Evolutionary conservation across 1,140 invertebrate genomes (phyloP), one percentile per base, ranked within the genome.

Genomic region (Pogonomyrmex californicus): DNA sequence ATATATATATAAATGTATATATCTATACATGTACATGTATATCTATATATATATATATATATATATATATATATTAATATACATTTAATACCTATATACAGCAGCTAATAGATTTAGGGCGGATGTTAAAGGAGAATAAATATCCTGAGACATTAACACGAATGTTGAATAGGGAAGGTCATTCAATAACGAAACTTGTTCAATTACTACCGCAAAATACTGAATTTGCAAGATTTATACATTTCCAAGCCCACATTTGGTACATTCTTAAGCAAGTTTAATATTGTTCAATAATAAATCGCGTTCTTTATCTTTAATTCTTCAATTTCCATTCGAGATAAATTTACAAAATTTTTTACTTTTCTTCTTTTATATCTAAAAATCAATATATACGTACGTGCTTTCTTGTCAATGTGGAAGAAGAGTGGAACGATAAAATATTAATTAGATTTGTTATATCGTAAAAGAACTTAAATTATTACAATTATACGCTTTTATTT

Each of bases 31-130:
- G 14, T 17, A 12, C 2, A n/a, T n/a, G 41, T 4, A 65, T 41
- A 10, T 86, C 71, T 63, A 73, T 38, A 54, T 86, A 63, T 71
- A 68, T 14, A 90, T 92, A 92, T 1, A 14, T n/a, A n/a, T 9
- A 38, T n/a, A 41, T 10, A 65, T 41, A 17, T 86, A 78, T 51
- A 75, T 38, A 58, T 7, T 9, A 62, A 62, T 78, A 63, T 73
- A 83, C n/a, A 88, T 91, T 91, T 81, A 81, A 91, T 78, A 82
- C 60, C 86, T 92, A 92, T 92, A 92, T 92, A 93, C 91, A 93
- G 75, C 49, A 92, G 33, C 54, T 83, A 88, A 83, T 76, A 44
- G 17, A 71, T 56, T 82, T 73, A 63, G 54, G 51, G 54, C 73
- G 85, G 56, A 76, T 87, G 47, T 38, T 87, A 66, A 89, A 82